Evolutionary conservation across 2,888 invertebrate species (phyloP).

Genomic region (Drosophila setosimentum): DNA sequence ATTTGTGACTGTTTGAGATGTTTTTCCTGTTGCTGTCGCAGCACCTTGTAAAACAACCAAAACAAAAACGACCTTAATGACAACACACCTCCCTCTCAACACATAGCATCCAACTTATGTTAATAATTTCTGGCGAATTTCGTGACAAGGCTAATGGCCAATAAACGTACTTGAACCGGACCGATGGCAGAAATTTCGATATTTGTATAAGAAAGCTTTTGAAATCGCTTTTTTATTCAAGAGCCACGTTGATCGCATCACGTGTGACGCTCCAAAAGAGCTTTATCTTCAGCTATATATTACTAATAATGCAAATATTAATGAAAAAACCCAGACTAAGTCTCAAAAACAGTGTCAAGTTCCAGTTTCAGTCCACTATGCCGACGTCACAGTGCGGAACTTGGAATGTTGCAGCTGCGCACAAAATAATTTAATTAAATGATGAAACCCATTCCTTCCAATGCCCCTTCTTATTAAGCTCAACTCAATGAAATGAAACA

Average conservation of each 20-base stretch:
- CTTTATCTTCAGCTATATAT: background rate
- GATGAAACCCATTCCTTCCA: background rate
- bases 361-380: slow-evolving; percentile 18
- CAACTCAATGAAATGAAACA: slow-evolving; percentile 21
- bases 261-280: slow-evolving; percentile 43
- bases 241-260: slow-evolving; percentile 59
- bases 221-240: slow-evolving; percentile 10
- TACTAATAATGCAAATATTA: slow-evolving; percentile 7
- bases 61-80: background rate
- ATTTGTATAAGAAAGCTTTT: slow-evolving; percentile 12
- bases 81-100: slow-evolving; percentile 2
- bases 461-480: background rate
- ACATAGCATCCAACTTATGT: slow-evolving; percentile 33
- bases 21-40: slow-evolving; percentile 44
- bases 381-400: slow-evolving; percentile 56
- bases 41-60: slow-evolving; percentile 29
- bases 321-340: slow-evolving; percentile 35
- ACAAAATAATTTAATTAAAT: slow-evolving; percentile 60
- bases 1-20: slow-evolving; percentile 11
- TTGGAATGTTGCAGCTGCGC: slow-evolving; percentile 51
- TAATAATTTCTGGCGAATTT: slow-evolving; percentile 47
- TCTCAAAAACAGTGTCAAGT: slow-evolving; percentile 29
- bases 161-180: slow-evolving; percentile 73
- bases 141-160: slow-evolving; percentile 57
- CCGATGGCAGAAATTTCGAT: slow-evolving; percentile 42